Evolutionary conservation across 2,888 invertebrate species (phyloP).

Genomic region (Machimus rusticus): DNA sequence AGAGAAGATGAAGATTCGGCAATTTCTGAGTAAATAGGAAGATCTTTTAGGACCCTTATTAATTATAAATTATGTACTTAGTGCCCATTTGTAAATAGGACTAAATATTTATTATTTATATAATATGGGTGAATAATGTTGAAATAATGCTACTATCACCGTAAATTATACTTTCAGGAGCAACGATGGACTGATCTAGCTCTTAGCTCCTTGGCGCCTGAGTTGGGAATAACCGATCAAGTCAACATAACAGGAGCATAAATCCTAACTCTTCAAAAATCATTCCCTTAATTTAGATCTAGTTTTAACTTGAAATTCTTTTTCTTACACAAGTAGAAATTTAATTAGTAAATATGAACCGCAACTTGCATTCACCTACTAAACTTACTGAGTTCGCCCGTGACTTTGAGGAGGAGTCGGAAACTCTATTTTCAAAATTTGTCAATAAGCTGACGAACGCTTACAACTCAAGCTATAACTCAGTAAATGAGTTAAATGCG

Average conservation of each 20-base stretch:
- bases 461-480: slow-evolving; percentile 62
- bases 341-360: slow-evolving; percentile 61
- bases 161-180: slow-evolving; percentile 64
- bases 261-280: slow-evolving; percentile 41
- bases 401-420: slow-evolving; percentile 61
- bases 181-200: slow-evolving; percentile 72
- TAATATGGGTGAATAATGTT: too few relatives aligned
- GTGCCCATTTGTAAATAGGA: too few relatives aligned
- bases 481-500: slow-evolving; percentile 58
- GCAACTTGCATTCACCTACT: slow-evolving; percentile 70
- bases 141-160: neutral
- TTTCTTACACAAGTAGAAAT: slow-evolving; percentile 16
- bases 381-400: slow-evolving; percentile 80
- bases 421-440: slow-evolving; percentile 60
- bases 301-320: neutral
- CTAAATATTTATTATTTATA: too few relatives aligned
- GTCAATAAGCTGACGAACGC: slow-evolving; percentile 63
- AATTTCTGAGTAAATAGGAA: too few relatives aligned
- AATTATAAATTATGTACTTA: too few relatives aligned
- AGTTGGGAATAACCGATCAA: slow-evolving; percentile 60
- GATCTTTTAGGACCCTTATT: too few relatives aligned
- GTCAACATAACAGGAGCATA: slow-evolving; percentile 59
- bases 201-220: slow-evolving; percentile 63
- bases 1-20: too few relatives aligned
- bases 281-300: neutral